Base-by-base conservation (phyloP, 2,888 invertebrate genomes). In the Tromatobia lineatoria region DNA sequence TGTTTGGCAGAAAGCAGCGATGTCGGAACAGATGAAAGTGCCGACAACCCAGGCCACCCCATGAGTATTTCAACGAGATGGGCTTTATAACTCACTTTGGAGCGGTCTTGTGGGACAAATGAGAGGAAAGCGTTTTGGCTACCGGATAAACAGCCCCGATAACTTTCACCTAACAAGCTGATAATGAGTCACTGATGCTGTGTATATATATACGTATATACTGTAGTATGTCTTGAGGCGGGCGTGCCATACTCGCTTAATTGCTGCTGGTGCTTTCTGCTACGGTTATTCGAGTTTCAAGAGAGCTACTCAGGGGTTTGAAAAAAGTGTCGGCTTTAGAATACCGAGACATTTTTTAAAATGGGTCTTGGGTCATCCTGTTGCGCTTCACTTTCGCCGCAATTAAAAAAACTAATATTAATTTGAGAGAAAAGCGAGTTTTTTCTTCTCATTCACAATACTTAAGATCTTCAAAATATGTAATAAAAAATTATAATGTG, bases 161-260 rank as follows among this genome's bases (percentile, higher is more conserved):
- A 90, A 90, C 87, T 90, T 88, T 89, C 79, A 70, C 86, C 87
- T 90, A 91, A 92, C 91, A 88, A 91, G 91, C 88, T 89, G 90
- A 91, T 92, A 91, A 91, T 90, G 89, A 88, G 86, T 75, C 74
- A 69, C 73, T 80, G 78, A 85, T 79, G 83, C 67, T 71, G 2
- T 59, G 18, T 20, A 52, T n/a, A n/a, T 50, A 50, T 50, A 50
- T 23, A 13, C 23, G 2, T 11, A 38, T 38, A 38, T 23, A 13
- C 6, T 15, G 29, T 29, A 2, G 57, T 13, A 13, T 13, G 57
- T 4, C 10, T 57, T 29, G 38, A 29, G 18, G 18, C 42, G 23
- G 45, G 61, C 61, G 75, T 25, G 47, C 59, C 50, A 61, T 64
- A 64, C 75, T 61, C 80, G 45, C 59, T 59, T 45, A 45, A 29